Base-by-base conservation (phyloP, 1,140 invertebrate species). In the Hylyphantes graminicola region DNA sequence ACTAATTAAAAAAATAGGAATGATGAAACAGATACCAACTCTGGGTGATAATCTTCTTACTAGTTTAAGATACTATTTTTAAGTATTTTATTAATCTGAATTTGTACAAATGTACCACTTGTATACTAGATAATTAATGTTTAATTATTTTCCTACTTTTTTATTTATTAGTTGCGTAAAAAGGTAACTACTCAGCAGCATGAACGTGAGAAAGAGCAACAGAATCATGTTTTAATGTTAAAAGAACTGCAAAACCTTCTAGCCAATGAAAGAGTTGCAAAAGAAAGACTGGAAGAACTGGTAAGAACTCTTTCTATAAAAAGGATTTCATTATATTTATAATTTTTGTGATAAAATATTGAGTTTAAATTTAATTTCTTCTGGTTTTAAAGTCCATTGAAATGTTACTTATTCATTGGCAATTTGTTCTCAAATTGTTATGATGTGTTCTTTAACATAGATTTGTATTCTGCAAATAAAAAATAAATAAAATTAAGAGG, bases 191-290 rank as follows among this genome's bases (percentile, higher is more conserved):
- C 92, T 75, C 90, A 95, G 88, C 93, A 94, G 59, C 93, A 94
- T 87, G 94, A 96, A 86, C 90, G 94, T 79, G 94, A 95, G 88
- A 94, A 93, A 87, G 94, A 96, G 88, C 93, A 94, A 81, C 92
- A 92, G 78, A 93, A 95, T 88, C 92, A 95, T 90, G 91, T 92
- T 67, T 90, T 93, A 8, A 94, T 94, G 92, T 90, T 93, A 64
- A 92, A 93, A 79, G 93, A 94, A 89, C 88, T 94, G 2, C 93
- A 94, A 87, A 93, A 92, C 87, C 87, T 93, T 9, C 88, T 94
- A 19, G 89, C 91, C 2, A 91, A 92, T 67, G 93, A 94, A 87
- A 89, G 93, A 50, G 91, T 90, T 75, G 87, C 88, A 5, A 93
- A 92, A 88, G 93, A 94, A 87, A 90, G 91, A 53, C 88, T 93